Base-by-base conservation (phyloP, 1,140 invertebrate species). In the Augochlora pura region DNA sequence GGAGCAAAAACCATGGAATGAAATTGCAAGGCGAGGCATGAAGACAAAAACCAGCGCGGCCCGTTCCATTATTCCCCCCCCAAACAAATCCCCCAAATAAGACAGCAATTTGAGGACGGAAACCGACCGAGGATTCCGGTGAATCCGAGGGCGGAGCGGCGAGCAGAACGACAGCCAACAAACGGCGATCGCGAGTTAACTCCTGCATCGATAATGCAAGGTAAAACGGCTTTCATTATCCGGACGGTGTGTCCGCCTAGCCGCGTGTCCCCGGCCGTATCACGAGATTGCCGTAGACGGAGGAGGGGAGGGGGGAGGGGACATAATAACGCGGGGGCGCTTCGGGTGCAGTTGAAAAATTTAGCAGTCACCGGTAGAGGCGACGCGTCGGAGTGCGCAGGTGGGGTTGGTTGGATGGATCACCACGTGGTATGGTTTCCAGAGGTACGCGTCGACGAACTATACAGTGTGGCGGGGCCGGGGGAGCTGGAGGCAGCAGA, bases 351-450 rank as follows among this genome's bases (percentile, higher is more conserved):
- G 12, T 77, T 77, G 76, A 71, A 71, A 77, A 77, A 70, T 77
- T 77, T 25, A 69, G 76, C n/a, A 27, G 76, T 71, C 23, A n/a
- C 14, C 25, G 59, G 27, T 27, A 14, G 42, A 42, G 57, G 68
- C 27, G 27, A 46, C 46, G 21, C 23, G 46, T 46, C 9, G 42
- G 32, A 32, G 23, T 49, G 49, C 23, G 25, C 23, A 38, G 54
- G 59, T 10, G 60, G 59, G 65, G 64, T 16, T 6, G 39, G 12
- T 76, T 65, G 59, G 39, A 82, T 46, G 69, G 57, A 85, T 81
- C 69, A 75, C 66, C 77, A 52, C 72, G 74, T 71, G 70, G 27
- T 57, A 80, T 46, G 25, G 63, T 71, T 78, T 78, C 63, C 73
- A 70, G 69, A 49, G 32, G 23, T 21, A 57, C 62, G 71, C 52